Conservation (phyloP, 1,140 invertebrate genomes). For the Archivesica marissinica region DNA sequence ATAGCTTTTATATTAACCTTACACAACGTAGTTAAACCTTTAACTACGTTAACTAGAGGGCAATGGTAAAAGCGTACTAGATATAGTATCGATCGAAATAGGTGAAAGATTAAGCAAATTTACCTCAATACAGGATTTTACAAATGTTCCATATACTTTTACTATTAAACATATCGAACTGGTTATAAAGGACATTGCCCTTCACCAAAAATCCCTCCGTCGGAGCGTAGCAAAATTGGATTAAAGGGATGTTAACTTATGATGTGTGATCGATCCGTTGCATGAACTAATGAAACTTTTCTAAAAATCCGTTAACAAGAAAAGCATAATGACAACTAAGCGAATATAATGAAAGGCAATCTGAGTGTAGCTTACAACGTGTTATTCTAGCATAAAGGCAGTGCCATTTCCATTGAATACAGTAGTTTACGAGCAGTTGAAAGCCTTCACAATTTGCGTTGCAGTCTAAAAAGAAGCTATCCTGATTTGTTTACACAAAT, state of each 20-base stretch:
- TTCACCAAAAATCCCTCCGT: conserved; percentile 6
- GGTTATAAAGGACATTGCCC: background rate
- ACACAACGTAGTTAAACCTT: conserved; percentile 1
- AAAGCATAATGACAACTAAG: background rate
- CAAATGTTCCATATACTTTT: background rate
- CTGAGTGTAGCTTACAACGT: background rate
- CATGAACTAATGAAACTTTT: background rate
- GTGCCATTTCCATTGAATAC: background rate
- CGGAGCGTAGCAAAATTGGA: background rate
- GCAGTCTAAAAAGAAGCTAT: background rate
- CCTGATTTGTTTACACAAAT: no score
- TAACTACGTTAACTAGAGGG: background rate
- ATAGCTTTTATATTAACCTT: conserved; percentile 1
- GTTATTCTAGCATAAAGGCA: background rate
- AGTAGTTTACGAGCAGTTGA: background rate
- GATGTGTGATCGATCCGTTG: background rate
- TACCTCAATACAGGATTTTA: conserved; percentile 10
- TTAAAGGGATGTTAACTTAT: conserved; percentile 11
- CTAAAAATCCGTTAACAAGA: background rate
- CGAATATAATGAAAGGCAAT: conserved; percentile 4
- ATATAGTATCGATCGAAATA: background rate
- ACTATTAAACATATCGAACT: background rate
- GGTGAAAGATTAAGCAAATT: conserved; percentile 18
- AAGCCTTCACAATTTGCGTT: background rate
- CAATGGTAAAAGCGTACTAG: background rate